phyloP scores from a whole-genome alignment of 2,797 vertebrate genomes.

The Ctenosaura bakeri region DNA sequence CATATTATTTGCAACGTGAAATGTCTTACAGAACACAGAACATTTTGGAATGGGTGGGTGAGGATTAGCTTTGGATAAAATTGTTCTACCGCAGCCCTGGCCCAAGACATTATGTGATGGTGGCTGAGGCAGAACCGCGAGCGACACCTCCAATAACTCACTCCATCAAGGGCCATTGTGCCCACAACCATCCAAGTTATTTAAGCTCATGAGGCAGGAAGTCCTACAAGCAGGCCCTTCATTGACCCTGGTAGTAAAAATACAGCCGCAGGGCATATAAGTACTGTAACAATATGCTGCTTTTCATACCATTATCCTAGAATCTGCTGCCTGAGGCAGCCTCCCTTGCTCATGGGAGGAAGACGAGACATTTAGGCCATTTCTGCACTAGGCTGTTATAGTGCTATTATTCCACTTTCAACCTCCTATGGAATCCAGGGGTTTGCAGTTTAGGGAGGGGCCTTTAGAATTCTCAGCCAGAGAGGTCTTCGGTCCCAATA shows the following conservation, averaged over 20 bases:
- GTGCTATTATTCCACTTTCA: no score
- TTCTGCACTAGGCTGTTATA: no score
- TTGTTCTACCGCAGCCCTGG: no score
- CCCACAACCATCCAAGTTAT: background rate
- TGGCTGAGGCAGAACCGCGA: no score
- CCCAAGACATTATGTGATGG: no score
- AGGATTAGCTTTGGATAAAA: background rate
- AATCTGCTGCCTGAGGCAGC: background rate
- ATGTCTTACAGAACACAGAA: background rate
- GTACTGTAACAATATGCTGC: background rate
- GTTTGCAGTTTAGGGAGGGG: no score
- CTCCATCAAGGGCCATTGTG: background rate
- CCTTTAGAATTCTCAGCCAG: no score
- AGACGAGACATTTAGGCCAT: background rate
- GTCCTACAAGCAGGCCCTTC: background rate
- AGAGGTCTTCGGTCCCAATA: no score
- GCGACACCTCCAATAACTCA: no score
- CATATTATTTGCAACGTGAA: background rate
- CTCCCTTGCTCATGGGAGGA: background rate
- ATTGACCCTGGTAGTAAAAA: background rate
- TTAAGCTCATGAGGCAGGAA: background rate
- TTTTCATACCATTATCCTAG: background rate
- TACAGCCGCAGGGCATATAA: background rate
- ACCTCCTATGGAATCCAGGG: no score
- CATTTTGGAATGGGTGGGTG: accelerated